Conservation (phyloP, 2,888 invertebrate species). For the Metopia argyrocephala region DNA sequence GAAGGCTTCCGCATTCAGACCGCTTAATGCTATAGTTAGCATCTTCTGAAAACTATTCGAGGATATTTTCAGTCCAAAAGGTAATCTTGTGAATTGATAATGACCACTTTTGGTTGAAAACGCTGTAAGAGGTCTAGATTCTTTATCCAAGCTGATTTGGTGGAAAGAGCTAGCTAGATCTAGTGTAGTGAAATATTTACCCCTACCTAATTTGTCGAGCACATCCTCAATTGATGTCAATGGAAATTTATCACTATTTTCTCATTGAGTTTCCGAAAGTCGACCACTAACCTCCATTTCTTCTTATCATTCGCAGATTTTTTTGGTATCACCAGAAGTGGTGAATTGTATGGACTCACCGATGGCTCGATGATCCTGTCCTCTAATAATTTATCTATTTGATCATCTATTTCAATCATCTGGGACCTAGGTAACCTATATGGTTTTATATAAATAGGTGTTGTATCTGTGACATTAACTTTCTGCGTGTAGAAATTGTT, state of each 20-base stretch:
- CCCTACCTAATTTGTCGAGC: conserved; percentile 5
- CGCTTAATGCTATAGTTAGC: neutral
- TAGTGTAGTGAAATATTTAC: conserved; percentile 9
- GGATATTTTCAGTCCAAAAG: conserved; percentile 7
- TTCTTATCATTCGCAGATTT: too few relatives aligned
- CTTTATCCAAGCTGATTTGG: neutral
- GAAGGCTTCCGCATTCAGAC: neutral
- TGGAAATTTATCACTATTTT: conserved; percentile 10
- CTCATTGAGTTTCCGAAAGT: too few relatives aligned
- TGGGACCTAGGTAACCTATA: too few relatives aligned
- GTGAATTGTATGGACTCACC: too few relatives aligned
- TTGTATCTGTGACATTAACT: too few relatives aligned
- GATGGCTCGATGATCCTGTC: too few relatives aligned
- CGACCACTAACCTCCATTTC: conserved; percentile 6
- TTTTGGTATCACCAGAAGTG: too few relatives aligned
- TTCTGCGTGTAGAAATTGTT: too few relatives aligned
- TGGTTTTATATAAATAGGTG: too few relatives aligned
- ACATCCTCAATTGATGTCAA: neutral
- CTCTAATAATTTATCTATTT: too few relatives aligned
- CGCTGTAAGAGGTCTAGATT: neutral
- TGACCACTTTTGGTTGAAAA: conserved; percentile 2
- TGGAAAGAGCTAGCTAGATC: conserved; percentile 13
- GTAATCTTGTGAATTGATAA: neutral
- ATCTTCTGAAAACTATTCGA: conserved; percentile 2
- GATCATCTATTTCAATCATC: too few relatives aligned